Evolutionary conservation across 1,140 invertebrate species (phyloP).

Genomic region (Procambarus clarkii): DNA sequence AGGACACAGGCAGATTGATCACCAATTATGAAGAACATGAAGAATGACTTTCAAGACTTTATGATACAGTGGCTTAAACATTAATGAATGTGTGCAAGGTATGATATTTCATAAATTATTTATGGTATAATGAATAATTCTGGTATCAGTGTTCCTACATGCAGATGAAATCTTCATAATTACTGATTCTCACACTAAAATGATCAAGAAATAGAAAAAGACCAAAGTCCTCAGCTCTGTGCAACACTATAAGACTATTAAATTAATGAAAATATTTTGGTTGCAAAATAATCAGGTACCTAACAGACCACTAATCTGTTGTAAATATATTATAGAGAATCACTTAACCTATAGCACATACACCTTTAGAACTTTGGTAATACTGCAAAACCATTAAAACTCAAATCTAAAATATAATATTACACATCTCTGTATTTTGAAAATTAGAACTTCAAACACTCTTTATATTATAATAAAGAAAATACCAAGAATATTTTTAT

Average conservation of each 20-base stretch:
- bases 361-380: constrained; percentile 8
- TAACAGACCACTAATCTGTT: constrained; percentile 1
- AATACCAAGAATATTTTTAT: constrained; percentile 3
- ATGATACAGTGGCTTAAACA: neutral
- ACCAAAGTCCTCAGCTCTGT: constrained; percentile 5
- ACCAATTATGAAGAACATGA: constrained; percentile 13
- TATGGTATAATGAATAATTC: neutral
- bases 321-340: neutral
- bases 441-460: neutral
- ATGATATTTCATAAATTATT: constrained; percentile 5
- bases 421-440: neutral
- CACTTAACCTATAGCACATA: neutral
- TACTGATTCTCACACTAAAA: neutral
- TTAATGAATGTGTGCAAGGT: neutral
- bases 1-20: neutral
- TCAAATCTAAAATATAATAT: neutral
- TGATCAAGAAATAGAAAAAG: neutral
- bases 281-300: constrained; percentile 17
- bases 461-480: neutral
- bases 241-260: neutral
- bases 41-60: neutral
- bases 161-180: neutral
- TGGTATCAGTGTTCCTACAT: neutral
- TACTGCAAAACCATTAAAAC: neutral
- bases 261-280: neutral